A percentile compares a stretch with the other conserved stretches of the same genome.
phyloP scores from a whole-genome alignment of 2,113 vertebrate genomes.

The Macrotus californicus region DNA sequence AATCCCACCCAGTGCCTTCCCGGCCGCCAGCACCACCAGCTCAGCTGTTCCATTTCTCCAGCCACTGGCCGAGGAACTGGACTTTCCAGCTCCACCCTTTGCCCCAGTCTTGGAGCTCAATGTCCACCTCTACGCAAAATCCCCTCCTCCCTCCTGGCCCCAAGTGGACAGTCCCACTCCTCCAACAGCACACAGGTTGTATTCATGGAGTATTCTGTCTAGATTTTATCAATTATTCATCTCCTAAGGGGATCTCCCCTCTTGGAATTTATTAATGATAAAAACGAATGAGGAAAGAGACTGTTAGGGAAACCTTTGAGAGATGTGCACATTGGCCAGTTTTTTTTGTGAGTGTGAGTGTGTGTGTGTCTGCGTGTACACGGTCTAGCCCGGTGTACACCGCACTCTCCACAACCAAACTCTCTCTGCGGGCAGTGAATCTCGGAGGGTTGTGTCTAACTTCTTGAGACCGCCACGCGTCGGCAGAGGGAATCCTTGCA shows the following conservation, averaged over 20 bases:
- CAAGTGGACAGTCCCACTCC: not conserved
- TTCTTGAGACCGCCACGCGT: not conserved
- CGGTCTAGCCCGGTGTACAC: not conserved
- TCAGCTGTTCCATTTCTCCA: not conserved
- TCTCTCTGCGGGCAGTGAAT: not conserved
- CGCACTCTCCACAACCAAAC: not conserved
- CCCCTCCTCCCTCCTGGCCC: not conserved
- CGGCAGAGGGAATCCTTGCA: not conserved
- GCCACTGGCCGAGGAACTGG: not conserved
- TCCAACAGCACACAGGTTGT: not conserved
- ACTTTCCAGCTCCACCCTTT: not conserved
- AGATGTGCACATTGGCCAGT: not conserved
- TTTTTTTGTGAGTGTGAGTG: not conserved
- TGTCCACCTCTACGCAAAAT: not conserved
- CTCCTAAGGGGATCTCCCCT: slow-evolving; percentile 32
- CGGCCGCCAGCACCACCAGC: not conserved
- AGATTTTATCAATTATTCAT: slow-evolving; percentile 37
- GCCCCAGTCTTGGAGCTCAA: not conserved
- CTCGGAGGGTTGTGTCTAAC: not conserved
- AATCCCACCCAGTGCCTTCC: not conserved
- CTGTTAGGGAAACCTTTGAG: not conserved
- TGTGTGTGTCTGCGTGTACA: not conserved
- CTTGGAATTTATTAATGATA: slow-evolving; percentile 23
- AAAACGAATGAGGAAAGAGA: not conserved
- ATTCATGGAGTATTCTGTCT: not conserved